Evolutionary conservation across 92 coral and sea anemone species (phyloP), one percentile per base, ranked within the genome.

Genomic region (Umimayanthus chanpuru): DNA sequence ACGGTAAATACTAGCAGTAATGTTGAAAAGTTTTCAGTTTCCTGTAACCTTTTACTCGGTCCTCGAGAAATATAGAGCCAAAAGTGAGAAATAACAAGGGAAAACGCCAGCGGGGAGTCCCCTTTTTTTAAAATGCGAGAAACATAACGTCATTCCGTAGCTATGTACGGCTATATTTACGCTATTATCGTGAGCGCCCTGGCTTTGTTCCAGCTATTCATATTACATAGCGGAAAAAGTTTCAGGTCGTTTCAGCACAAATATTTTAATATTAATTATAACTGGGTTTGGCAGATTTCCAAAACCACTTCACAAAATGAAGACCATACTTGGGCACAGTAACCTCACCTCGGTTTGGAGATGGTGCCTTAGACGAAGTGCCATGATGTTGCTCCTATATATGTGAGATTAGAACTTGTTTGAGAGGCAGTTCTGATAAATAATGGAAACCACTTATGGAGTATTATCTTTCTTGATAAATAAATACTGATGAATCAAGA

Each of bases 231-330:
- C 87, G 78, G 76, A 47, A 83, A 68, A 47, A 18, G 77, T 44
- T 43, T 70, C 78, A 83, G 78, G 21, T 83, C 78, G 87, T 83
- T 70, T 83, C 39, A 83, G 87, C 87, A 68, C 55, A 70, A 82
- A 68, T 12, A 83, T 68, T 40, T 64, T 65, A 39, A 64, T 65
- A 64, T 65, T 21, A 18, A 61, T 32, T 23, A 56, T 38, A 16
- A 36, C 20, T 38, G 7, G 47, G n/a, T 83, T 14, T 83, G 87
- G 87, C 87, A 43, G 26, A 16, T 26, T 47, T 47, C 78, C 78
- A 83, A 68, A 21, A 65, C 2, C 61, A 36, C 18, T 39, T 21
- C 40, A 38, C 9, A 21, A 9, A 47, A 29, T 23, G 38, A 41
- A 41, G 21, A 36, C 82, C 82, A 50, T n/a, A 79, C 82, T 79